Conservation (phyloP, 2,888 invertebrate genomes). For the Sphaerophoria rueppellii region DNA sequence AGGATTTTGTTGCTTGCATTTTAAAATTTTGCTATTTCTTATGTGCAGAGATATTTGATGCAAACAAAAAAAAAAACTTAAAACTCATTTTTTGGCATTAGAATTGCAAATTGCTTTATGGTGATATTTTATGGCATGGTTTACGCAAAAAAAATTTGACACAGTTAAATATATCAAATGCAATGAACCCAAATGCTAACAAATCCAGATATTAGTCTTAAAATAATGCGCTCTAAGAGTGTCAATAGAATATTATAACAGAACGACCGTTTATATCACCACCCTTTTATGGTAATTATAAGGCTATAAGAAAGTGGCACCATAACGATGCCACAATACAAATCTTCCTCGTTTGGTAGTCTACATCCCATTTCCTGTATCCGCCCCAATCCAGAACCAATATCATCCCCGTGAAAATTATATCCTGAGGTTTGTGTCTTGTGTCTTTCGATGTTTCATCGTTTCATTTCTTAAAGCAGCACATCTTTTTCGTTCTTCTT, state of each 20-base stretch:
- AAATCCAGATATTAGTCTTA: conserved; percentile 63
- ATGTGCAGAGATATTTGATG: too few relatives aligned
- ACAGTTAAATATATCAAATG: conserved; percentile 31
- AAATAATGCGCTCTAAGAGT: conserved; percentile 59
- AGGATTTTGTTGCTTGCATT: too few relatives aligned
- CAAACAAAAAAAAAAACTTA: too few relatives aligned
- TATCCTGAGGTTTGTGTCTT: conserved; percentile 7
- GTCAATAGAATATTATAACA: conserved; percentile 62
- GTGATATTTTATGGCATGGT: not conserved
- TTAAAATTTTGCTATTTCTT: too few relatives aligned
- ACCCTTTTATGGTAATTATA: conserved; percentile 38
- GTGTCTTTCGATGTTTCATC: conserved; percentile 37
- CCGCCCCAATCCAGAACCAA: too few relatives aligned
- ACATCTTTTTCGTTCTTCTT: conserved; percentile 1
- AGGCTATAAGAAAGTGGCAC: conserved; percentile 13
- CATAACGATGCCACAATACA: conserved; percentile 31
- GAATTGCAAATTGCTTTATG: not conserved
- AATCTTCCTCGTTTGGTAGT: not conserved
- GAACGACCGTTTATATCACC: not conserved
- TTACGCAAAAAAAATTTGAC: conserved; percentile 26
- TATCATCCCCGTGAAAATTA: not conserved
- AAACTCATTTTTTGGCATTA: too few relatives aligned
- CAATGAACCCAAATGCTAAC: conserved; percentile 32
- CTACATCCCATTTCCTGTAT: too few relatives aligned
- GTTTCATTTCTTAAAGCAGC: conserved; percentile 53